Evolutionary conservation across 2,113 vertebrate genomes (phyloP).

Genomic region (Sitta europaea): DNA sequence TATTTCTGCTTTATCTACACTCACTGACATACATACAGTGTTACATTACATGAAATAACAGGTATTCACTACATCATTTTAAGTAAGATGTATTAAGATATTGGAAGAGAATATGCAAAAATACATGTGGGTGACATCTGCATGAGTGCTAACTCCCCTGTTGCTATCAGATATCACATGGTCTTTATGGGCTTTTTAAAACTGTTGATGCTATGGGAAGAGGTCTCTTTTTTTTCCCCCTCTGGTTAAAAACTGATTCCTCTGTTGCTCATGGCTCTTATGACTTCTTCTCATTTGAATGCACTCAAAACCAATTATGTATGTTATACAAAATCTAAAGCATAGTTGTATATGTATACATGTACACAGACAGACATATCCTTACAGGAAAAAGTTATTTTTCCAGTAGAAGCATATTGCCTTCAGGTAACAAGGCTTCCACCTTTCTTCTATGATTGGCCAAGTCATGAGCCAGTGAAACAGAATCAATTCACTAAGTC

Average conservation of each 20-base stretch:
- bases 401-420: not conserved
- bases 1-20: not conserved
- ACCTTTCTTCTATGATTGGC: not conserved
- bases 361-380: not conserved
- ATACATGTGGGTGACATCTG: not conserved
- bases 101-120: not conserved
- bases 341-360: not conserved
- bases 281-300: not conserved
- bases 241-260: not conserved
- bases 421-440: not conserved
- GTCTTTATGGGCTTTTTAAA: not conserved
- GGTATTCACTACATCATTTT: not conserved
- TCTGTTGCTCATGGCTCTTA: not conserved
- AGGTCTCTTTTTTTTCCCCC: not conserved
- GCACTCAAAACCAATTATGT: not conserved
- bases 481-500: not conserved
- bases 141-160: not conserved
- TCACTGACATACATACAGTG: not conserved
- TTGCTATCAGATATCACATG: not conserved
- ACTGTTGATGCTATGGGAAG: not conserved
- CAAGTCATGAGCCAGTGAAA: not conserved
- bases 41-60: not conserved
- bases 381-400: not conserved
- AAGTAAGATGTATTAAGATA: not conserved
- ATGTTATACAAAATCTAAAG: not conserved